Evolutionary conservation across 2,888 invertebrate genomes (phyloP).

Genomic region (Sphaerophoria rueppellii): DNA sequence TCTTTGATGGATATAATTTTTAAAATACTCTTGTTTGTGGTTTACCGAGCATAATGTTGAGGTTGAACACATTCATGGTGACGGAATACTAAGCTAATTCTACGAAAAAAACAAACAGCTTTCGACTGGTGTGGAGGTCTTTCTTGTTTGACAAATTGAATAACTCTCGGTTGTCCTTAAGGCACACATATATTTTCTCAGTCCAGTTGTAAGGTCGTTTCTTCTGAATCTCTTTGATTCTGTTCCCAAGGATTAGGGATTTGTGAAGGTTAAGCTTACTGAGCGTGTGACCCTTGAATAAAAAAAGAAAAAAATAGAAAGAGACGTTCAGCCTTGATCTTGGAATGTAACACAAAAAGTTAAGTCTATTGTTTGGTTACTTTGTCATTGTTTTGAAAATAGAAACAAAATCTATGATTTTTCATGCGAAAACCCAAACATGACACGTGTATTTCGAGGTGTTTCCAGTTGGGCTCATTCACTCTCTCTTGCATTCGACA

Average conservation of each 20-base stretch:
- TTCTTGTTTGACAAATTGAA: slow-evolving; percentile 71
- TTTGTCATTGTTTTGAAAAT: no score
- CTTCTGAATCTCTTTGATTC: slow-evolving; percentile 49
- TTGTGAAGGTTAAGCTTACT: neutral
- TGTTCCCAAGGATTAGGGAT: slow-evolving; percentile 6
- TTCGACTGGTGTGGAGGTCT: slow-evolving; percentile 27
- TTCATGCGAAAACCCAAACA: slow-evolving; percentile 5
- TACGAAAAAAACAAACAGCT: slow-evolving; percentile 26
- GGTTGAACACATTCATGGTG: slow-evolving; percentile 56
- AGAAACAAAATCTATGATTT: neutral
- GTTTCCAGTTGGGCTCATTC: slow-evolving; percentile 57
- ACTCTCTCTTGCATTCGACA: slow-evolving; percentile 33
- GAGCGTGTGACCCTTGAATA: neutral
- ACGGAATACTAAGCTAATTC: slow-evolving; percentile 65
- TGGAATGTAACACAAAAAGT: no score
- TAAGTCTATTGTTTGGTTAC: no score
- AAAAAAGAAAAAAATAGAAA: no score
- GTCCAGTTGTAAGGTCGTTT: slow-evolving; percentile 19
- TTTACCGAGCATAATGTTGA: slow-evolving; percentile 34
- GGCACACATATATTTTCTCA: slow-evolving; percentile 28
- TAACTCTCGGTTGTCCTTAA: slow-evolving; percentile 61
- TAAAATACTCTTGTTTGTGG: slow-evolving; percentile 59
- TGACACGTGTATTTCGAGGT: slow-evolving; percentile 43
- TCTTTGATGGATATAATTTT: slow-evolving; percentile 35
- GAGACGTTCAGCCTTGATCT: no score